Evolutionary conservation across 1,140 invertebrate species (phyloP).

Genomic region (Choristoneura fumiferana): DNA sequence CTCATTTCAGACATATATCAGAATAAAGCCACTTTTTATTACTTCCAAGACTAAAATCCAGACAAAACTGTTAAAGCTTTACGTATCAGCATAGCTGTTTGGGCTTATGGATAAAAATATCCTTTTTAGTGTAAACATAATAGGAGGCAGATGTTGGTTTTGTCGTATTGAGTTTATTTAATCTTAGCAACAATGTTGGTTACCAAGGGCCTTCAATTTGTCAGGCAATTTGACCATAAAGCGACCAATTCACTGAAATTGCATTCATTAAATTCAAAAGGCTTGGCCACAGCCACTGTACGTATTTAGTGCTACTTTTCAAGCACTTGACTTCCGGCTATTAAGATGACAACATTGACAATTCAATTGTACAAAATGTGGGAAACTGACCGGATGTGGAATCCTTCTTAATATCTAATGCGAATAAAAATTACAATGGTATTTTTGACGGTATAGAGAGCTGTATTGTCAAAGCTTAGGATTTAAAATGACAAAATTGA

Average conservation of each 20-base stretch:
- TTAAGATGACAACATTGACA: not conserved
- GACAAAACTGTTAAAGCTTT: too few relatives aligned
- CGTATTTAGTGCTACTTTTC: conserved; percentile 1
- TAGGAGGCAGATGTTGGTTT: conserved; percentile 2
- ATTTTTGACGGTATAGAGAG: not conserved
- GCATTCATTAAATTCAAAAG: conserved; percentile 6
- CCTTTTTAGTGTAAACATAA: not conserved
- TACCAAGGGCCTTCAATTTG: conserved; percentile 3
- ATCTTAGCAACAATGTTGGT: conserved; percentile 5
- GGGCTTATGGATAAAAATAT: not conserved
- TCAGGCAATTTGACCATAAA: conserved; percentile 8
- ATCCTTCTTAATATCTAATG: conserved; percentile 8
- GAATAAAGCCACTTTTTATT: too few relatives aligned
- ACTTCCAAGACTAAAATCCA: too few relatives aligned
- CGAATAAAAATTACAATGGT: not conserved
- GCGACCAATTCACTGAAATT: not conserved
- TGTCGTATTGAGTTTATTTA: not conserved
- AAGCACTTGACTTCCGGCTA: conserved; percentile 13
- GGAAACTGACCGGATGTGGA: conserved; percentile 14
- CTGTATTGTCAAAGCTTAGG: not conserved
- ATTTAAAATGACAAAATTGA: not conserved
- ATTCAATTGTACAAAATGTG: conserved; percentile 18
- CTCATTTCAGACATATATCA: too few relatives aligned
- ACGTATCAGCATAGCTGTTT: not conserved
- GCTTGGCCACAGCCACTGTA: conserved; percentile 13